phyloP scores from a whole-genome alignment of 37 sponge, comb jelly and placozoan species.

The Eunapius fragilis region DNA sequence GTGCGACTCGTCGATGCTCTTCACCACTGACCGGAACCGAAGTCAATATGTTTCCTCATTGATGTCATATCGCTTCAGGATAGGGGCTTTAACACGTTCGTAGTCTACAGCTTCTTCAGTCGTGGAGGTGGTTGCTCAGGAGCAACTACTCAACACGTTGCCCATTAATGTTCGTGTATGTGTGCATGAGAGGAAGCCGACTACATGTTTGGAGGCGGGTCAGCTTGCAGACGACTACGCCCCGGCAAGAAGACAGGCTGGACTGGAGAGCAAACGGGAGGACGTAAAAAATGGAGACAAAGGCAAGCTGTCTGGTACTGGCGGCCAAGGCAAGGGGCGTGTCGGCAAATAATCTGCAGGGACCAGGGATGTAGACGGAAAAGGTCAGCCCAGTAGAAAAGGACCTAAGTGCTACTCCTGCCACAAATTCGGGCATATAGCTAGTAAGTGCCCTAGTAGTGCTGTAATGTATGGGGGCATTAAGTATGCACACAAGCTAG shows the following conservation, averaged over 20 bases:
- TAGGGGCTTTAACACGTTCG: constrained; percentile 27
- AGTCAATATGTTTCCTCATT: constrained; percentile 46
- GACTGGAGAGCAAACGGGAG: neutral
- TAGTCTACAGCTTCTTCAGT: neutral
- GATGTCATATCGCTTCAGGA: constrained; percentile 38
- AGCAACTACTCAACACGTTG: constrained; percentile 7
- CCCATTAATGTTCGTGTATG: neutral
- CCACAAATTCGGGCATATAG: neutral
- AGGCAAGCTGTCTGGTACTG: neutral
- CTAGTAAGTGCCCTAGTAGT: neutral
- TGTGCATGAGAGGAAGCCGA: constrained; percentile 16
- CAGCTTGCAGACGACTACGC: constrained; percentile 20
- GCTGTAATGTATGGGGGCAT: neutral
- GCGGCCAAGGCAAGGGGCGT: neutral
- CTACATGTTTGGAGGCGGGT: constrained; percentile 7
- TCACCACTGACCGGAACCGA: constrained; percentile 20
- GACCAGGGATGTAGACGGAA: neutral
- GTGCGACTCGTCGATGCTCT: constrained; percentile 24
- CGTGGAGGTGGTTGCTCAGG: neutral
- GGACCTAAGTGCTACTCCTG: neutral
- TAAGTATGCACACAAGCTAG: neutral
- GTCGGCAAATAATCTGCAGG: neutral
- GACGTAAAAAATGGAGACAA: neutral
- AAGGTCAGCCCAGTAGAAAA: neutral
- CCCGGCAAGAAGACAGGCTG: constrained; percentile 6